Percentiles rank a stretch among this genome's conserved stretches.
Conservation (phyloP, 2,113 vertebrate species). For the Tenebrosternarchus preto region DNA sequence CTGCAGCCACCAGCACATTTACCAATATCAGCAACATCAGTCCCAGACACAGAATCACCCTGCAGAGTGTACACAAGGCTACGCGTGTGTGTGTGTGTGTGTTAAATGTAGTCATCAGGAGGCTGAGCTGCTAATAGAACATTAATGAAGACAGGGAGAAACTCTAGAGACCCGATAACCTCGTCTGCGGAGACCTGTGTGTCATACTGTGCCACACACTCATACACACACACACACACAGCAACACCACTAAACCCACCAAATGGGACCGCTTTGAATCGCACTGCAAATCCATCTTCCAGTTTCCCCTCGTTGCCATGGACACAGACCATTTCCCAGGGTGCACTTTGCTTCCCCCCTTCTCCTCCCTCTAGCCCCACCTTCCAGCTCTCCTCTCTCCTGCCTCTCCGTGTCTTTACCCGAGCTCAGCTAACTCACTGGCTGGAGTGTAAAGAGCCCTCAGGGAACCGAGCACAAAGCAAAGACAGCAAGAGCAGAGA, state of each 20-base stretch:
- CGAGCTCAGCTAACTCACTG: slow-evolving; percentile 49
- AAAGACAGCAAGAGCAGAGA: slow-evolving; percentile 54
- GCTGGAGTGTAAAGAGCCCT: slow-evolving; percentile 61
- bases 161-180: slow-evolving; percentile 12
- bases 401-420: slow-evolving; percentile 15
- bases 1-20: neutral
- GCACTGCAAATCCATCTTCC: slow-evolving; percentile 62
- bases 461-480: slow-evolving; percentile 56
- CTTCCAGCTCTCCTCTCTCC: neutral
- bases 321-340: slow-evolving; percentile 64
- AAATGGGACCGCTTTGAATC: slow-evolving; percentile 60
- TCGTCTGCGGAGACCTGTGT: slow-evolving; percentile 20
- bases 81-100: neutral
- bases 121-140: slow-evolving; percentile 46
- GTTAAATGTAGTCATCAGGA: slow-evolving; percentile 26
- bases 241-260: slow-evolving; percentile 46
- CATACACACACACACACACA: slow-evolving; percentile 37
- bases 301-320: slow-evolving; percentile 65
- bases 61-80: neutral
- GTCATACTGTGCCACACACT: slow-evolving; percentile 7
- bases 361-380: neutral
- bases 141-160: slow-evolving; percentile 51
- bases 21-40: neutral
- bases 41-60: neutral
- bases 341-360: slow-evolving; percentile 45